These are phyloP conservation scores for Oceanodroma leucorhoa DNA, from an alignment of 2,797 vertebrate species.

Conservation along the genomic window DNA sequence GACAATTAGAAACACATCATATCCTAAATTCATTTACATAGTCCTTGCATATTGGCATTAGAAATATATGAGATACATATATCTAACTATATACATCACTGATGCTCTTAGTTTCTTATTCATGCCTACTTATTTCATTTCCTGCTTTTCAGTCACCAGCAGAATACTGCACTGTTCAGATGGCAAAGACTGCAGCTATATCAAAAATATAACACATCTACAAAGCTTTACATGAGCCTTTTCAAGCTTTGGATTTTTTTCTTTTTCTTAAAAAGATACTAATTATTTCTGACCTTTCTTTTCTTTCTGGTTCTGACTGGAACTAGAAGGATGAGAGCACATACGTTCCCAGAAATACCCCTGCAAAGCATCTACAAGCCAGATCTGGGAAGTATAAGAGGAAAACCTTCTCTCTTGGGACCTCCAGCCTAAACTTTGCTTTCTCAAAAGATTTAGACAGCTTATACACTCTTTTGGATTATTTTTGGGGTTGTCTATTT, in stretches of 20 bases:
- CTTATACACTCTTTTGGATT: neutral
- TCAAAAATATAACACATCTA: neutral
- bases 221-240: neutral
- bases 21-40: neutral
- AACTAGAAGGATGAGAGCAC: neutral
- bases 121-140: neutral
- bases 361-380: neutral
- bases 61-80: neutral
- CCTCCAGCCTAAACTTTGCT: neutral
- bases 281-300: neutral
- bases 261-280: neutral
- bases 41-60: neutral
- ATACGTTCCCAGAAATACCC: accelerated
- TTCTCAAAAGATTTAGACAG: neutral
- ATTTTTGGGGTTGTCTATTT: neutral
- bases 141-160: neutral
- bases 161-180: neutral
- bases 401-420: neutral
- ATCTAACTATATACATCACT: neutral
- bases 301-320: neutral
- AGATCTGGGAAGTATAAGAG: neutral
- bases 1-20: neutral
- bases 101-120: neutral
- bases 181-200: neutral
- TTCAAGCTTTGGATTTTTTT: neutral